phyloP scores from a whole-genome alignment of 2,113 vertebrate species.

The Prolemur simus region DNA sequence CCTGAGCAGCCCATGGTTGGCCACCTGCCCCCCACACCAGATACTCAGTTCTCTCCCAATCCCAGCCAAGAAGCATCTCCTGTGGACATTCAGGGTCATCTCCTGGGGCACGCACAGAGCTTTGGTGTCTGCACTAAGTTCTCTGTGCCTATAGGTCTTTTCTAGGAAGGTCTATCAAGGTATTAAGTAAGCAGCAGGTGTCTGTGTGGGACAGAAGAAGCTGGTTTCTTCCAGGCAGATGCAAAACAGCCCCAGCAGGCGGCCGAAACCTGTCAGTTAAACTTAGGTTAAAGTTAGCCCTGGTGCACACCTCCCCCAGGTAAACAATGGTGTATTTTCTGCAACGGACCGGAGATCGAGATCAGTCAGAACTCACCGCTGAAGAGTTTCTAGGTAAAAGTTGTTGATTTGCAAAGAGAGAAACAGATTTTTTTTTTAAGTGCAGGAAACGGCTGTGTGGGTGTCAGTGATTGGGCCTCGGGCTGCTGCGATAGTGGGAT shows the following conservation, averaged over 20 bases:
- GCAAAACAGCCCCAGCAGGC: slow-evolving; percentile 35
- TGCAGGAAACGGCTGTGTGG: slow-evolving; percentile 87
- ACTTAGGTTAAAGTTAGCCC: neutral
- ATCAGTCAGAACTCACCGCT: slow-evolving; percentile 80
- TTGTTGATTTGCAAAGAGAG: slow-evolving; percentile 88
- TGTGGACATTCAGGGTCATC: rapidly evolving
- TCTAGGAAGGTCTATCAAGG: slow-evolving; percentile 57
- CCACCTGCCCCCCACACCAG: neutral
- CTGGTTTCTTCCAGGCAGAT: slow-evolving; percentile 50
- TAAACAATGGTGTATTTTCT: slow-evolving; percentile 79
- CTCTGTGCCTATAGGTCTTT: neutral
- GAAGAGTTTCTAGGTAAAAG: slow-evolving; percentile 89
- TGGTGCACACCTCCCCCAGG: slow-evolving; percentile 76
- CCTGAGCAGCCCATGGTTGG: rapidly evolving
- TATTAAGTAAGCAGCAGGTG: slow-evolving; percentile 56
- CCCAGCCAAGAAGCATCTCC: neutral
- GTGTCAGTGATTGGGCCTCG: slow-evolving; percentile 88
- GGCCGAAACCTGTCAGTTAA: slow-evolving; percentile 82
- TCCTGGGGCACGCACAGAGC: neutral
- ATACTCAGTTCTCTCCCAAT: neutral
- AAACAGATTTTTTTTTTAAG: slow-evolving; percentile 89
- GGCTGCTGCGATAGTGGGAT: slow-evolving; percentile 85
- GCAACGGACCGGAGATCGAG: slow-evolving; percentile 79
- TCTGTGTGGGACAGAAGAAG: neutral
- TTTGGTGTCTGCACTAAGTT: neutral